Conservation (phyloP, 2,113 vertebrate genomes). For the Cebus imitator region DNA sequence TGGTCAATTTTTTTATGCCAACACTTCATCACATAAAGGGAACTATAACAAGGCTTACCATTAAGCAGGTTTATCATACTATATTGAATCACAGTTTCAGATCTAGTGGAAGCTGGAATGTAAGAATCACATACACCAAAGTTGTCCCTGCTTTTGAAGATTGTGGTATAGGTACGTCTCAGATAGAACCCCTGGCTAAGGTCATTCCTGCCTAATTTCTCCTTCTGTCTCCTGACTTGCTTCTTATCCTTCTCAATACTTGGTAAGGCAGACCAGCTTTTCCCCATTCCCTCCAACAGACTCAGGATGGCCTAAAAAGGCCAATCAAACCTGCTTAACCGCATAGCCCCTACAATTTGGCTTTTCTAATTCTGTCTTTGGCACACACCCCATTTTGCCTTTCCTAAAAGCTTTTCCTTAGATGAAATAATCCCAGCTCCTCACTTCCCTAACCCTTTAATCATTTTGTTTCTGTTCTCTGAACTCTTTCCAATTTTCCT, state of each 20-base stretch:
- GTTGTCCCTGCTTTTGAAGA: neutral
- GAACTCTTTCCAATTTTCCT: slow-evolving; percentile 72
- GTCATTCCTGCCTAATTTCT: neutral
- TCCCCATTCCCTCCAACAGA: neutral
- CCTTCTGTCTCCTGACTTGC: neutral
- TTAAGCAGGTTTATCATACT: neutral
- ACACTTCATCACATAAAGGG: neutral
- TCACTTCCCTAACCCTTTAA: slow-evolving; percentile 61
- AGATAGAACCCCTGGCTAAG: neutral
- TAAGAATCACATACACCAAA: neutral
- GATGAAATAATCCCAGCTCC: slow-evolving; percentile 54
- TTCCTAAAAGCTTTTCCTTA: slow-evolving; percentile 47
- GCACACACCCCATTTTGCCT: neutral
- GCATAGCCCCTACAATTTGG: neutral
- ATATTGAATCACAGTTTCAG: neutral
- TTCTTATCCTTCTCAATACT: neutral
- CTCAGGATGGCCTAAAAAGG: neutral
- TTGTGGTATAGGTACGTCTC: neutral
- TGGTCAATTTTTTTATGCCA: neutral
- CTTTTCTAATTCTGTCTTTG: slow-evolving; percentile 9
- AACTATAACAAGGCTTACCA: neutral
- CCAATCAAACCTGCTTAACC: neutral
- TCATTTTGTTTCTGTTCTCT: slow-evolving; percentile 70
- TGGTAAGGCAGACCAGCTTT: neutral
- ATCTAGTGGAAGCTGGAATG: neutral